Evolutionary conservation across 1,140 invertebrate genomes (phyloP).

Genomic region (Nasonia vitripennis): DNA sequence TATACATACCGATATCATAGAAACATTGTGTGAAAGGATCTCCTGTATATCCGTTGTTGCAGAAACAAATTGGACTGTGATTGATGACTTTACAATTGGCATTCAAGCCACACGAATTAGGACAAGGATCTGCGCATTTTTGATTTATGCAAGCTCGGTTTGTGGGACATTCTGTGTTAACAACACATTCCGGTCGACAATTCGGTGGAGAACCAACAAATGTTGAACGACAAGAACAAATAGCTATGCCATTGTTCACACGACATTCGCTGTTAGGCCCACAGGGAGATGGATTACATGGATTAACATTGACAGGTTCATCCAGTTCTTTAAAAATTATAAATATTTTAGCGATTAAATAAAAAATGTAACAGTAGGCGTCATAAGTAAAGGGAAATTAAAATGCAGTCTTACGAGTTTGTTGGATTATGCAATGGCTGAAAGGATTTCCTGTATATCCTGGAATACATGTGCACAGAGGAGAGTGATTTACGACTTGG

Average conservation of each 20-base stretch:
- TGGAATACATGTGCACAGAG: conserved; percentile 71
- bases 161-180: conserved; percentile 84
- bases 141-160: conserved; percentile 85
- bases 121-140: conserved; percentile 86
- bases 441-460: conserved; percentile 78
- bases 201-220: conserved; percentile 77
- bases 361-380: background rate
- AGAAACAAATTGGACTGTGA: conserved; percentile 84
- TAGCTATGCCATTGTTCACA: conserved; percentile 79
- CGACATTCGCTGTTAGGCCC: conserved; percentile 82
- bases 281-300: conserved; percentile 85
- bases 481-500: conserved; percentile 80
- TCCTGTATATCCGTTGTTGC: conserved; percentile 82
- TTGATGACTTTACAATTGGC: conserved; percentile 83
- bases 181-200: conserved; percentile 87
- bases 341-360: background rate
- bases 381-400: background rate
- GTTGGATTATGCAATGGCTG: conserved; percentile 68
- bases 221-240: conserved; percentile 79
- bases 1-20: conserved; percentile 63
- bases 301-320: conserved; percentile 75
- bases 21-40: conserved; percentile 82
- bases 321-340: conserved; percentile 10
- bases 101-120: conserved; percentile 84
- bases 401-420: conserved; percentile 58